phyloP scores from a whole-genome alignment of 2,888 invertebrate genomes.

The Elegia similella region DNA sequence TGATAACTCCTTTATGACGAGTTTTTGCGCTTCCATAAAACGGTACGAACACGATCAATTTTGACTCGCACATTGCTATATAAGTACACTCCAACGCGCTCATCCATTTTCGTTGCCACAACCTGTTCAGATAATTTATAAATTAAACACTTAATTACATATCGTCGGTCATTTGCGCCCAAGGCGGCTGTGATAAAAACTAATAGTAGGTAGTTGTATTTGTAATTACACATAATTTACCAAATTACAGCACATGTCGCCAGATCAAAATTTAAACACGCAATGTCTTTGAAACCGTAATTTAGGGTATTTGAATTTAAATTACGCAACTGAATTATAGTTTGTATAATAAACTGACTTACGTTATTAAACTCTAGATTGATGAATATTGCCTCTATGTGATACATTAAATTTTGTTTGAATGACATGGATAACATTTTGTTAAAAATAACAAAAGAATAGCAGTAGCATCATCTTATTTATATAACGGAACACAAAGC shows the following conservation, averaged over 20 bases:
- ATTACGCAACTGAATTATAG: neutral
- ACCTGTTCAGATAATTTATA: conserved; percentile 52
- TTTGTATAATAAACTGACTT: neutral
- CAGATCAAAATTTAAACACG: conserved; percentile 23
- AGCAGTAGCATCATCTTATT: conserved; percentile 3
- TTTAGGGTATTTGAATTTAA: neutral
- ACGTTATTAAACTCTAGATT: conserved; percentile 21
- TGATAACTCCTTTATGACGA: conserved; percentile 4
- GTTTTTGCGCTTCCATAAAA: conserved; percentile 6
- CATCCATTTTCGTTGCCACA: conserved; percentile 32
- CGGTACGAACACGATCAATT: conserved; percentile 2
- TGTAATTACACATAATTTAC: conserved; percentile 50
- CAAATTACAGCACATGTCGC: conserved; percentile 40
- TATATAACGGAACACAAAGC: neutral
- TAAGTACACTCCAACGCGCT: neutral
- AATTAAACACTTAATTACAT: conserved; percentile 59
- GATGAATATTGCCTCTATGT: conserved; percentile 21
- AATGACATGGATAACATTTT: neutral
- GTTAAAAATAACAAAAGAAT: neutral
- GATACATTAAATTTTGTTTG: neutral
- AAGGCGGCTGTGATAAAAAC: conserved; percentile 45
- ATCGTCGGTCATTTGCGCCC: conserved; percentile 43
- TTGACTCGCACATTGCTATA: conserved; percentile 4
- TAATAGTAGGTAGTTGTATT: conserved; percentile 45
- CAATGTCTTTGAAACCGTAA: neutral